Conservation (phyloP, 2,888 invertebrate species). For the Kuschelorhynchus macadamiae region DNA sequence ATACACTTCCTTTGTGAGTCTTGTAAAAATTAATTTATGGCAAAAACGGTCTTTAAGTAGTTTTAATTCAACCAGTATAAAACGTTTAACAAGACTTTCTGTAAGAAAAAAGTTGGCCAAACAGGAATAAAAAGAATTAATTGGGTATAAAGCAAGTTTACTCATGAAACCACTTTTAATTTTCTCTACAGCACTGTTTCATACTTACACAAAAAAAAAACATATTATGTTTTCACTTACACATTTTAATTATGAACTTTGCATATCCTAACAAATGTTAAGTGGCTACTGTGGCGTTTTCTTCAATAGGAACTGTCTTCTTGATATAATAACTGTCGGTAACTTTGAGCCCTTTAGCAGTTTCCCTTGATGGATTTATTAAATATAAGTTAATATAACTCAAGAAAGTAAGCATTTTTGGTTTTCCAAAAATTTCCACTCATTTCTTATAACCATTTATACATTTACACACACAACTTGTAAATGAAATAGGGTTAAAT, state of each 20-base stretch:
- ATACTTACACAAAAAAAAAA: slow-evolving; percentile 64
- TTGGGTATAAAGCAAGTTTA: slow-evolving; percentile 75
- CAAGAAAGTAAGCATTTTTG: slow-evolving; percentile 4
- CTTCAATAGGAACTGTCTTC: slow-evolving; percentile 32
- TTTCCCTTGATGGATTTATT: not conserved
- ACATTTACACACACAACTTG: no score
- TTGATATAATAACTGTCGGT: slow-evolving; percentile 11
- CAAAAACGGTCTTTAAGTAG: no score
- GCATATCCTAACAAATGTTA: slow-evolving; percentile 7
- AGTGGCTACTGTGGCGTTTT: slow-evolving; percentile 13
- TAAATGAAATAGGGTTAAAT: no score
- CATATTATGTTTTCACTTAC: slow-evolving; percentile 53
- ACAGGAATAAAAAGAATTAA: no score
- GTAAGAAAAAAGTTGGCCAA: no score
- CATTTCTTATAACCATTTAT: no score
- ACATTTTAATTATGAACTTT: slow-evolving; percentile 27
- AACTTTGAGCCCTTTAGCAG: slow-evolving; percentile 15
- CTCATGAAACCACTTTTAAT: slow-evolving; percentile 74
- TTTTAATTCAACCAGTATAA: no score
- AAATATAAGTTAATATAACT: slow-evolving; percentile 33
- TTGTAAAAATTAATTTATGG: no score
- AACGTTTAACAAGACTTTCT: no score
- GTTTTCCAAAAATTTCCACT: not conserved
- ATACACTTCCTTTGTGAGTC: no score
- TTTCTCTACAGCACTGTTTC: slow-evolving; percentile 65